Conservation (phyloP, 2,113 vertebrate species). For the Tupaia tana region DNA sequence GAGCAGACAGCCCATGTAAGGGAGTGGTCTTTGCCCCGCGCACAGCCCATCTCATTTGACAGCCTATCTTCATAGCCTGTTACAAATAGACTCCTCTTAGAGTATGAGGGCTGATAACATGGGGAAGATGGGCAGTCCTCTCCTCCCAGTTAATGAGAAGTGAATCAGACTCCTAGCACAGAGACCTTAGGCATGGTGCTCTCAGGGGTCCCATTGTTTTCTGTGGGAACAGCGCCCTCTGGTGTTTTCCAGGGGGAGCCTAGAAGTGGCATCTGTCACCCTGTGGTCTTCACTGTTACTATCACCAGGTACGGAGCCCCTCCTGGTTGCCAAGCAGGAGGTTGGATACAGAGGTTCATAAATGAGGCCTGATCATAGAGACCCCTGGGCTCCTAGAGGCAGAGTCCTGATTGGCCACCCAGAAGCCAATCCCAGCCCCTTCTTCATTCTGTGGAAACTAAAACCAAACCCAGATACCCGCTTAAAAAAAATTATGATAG, state of each 20-base stretch:
- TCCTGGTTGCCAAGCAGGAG: neutral
- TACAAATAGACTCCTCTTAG: neutral
- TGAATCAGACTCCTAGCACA: neutral
- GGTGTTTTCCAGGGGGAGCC: neutral
- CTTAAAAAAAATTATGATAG: neutral
- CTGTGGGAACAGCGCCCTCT: neutral
- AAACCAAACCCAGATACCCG: neutral
- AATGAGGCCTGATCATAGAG: neutral
- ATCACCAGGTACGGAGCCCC: neutral
- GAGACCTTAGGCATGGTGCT: neutral
- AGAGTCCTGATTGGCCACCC: neutral
- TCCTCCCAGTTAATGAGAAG: neutral
- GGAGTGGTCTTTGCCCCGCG: neutral
- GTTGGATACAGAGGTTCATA: neutral
- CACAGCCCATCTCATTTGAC: neutral
- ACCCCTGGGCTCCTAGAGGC: neutral
- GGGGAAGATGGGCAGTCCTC: neutral
- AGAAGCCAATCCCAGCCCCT: neutral
- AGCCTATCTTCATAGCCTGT: neutral
- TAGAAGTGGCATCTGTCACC: neutral
- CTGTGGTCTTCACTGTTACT: neutral
- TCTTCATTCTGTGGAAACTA: neutral
- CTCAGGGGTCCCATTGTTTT: neutral
- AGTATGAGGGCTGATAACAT: neutral
- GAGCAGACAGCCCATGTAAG: neutral